Conservation (phyloP, 2,797 vertebrate species). For the Carapus acus region DNA sequence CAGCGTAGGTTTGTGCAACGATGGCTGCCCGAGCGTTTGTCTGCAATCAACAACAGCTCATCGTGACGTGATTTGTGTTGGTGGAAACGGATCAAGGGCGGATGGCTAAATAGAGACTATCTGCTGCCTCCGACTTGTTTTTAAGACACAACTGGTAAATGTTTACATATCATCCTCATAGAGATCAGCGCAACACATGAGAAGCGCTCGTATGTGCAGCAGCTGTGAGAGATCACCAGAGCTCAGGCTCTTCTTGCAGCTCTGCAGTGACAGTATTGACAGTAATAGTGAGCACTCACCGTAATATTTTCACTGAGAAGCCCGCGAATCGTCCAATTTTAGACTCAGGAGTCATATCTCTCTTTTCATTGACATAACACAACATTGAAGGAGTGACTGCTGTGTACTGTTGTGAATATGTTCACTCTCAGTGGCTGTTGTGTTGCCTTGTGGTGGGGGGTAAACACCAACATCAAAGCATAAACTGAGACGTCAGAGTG, state of each 20-base stretch:
- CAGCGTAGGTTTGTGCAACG: slow-evolving; percentile 24
- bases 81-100: background rate
- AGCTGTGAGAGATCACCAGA: background rate
- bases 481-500: slow-evolving; percentile 12
- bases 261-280: too few relatives aligned
- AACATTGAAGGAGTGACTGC: too few relatives aligned
- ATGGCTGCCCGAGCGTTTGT: slow-evolving; percentile 5
- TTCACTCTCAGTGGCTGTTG: too few relatives aligned
- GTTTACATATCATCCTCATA: slow-evolving; percentile 1
- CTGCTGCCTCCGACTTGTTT: background rate
- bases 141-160: background rate
- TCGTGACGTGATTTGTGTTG: background rate
- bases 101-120: slow-evolving; percentile 1
- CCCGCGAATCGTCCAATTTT: too few relatives aligned
- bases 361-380: too few relatives aligned
- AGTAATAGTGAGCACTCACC: too few relatives aligned
- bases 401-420: too few relatives aligned
- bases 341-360: too few relatives aligned
- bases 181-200: slow-evolving; percentile 7
- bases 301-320: too few relatives aligned
- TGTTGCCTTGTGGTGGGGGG: too few relatives aligned
- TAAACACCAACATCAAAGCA: slow-evolving; percentile 3
- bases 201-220: background rate
- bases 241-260: too few relatives aligned
- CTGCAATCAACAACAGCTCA: slow-evolving; percentile 1